Base-by-base conservation (phyloP, 2,888 invertebrate species). In the Dasysyrphus albostriatus region DNA sequence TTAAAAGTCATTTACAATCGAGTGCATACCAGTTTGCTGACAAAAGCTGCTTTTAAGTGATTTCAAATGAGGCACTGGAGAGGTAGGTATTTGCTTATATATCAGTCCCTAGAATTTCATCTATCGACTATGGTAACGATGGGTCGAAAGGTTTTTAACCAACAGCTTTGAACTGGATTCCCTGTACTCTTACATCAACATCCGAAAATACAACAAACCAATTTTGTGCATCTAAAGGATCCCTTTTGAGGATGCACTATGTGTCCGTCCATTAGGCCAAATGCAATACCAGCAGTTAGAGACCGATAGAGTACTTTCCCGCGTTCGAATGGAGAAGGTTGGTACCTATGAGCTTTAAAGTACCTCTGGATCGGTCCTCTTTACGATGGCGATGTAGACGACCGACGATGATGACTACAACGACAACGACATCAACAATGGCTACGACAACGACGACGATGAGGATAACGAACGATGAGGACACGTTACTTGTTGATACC, bases 1-100 rank as follows among this genome's bases (percentile, higher is more conserved):
- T 87, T 87, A 82, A 79, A 87, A 82, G 87, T 87, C 82, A 82
- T 79, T 87, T 87, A 83, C 87, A 83, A 87, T 83, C 77, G 73
- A 85, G 74, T 85, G 85, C 74, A 87, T 83, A 73, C 47, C 56
- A 83, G 78, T 59, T 78, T 74, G 63, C 70, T 70, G 70, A 74
- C 87, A 82, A 87, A 83, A 83, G 83, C 75, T 59, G 65, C 78
- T 78, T 82, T 79, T 87, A 87, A 87, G 78, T 83, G 83, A 82
- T 87, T 87, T 83, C 72, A 87, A 87, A 87, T 79, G 72, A 82
- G 74, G 44, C 81, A 78, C 70, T 70, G 34, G 82, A 58, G 77
- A 78, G 78, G 63, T 51, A 81, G 78, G 63, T 51, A 81, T 67
- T 61, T 72, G 56, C 32, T 29, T 56, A 65, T 37, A 24, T 37